phyloP scores from a whole-genome alignment of 2,888 invertebrate species.

The Chloromyia formosa region DNA sequence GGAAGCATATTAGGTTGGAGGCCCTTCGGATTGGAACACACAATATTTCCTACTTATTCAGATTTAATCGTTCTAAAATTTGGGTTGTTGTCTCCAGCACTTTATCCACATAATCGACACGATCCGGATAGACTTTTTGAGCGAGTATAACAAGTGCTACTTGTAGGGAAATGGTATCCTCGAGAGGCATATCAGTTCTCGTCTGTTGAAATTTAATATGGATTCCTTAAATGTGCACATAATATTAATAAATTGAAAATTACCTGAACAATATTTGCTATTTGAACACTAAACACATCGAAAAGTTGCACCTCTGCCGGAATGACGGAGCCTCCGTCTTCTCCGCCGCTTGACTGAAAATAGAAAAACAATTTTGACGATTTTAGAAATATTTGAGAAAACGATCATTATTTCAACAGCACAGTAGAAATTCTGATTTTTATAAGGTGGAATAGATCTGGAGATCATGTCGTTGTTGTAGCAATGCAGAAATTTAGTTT shows the following conservation, averaged over 20 bases:
- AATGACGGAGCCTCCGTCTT: constrained; percentile 69
- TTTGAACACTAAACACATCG: constrained; percentile 97
- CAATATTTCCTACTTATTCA: constrained; percentile 75
- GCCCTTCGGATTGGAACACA: neutral
- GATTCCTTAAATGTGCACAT: neutral
- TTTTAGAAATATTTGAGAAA: too few species aligned
- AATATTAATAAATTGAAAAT: constrained; percentile 27
- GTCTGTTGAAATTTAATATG: constrained; percentile 67
- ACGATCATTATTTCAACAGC: too few species aligned
- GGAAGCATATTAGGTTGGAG: neutral
- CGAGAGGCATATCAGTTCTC: constrained; percentile 92
- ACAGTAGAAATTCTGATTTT: too few species aligned
- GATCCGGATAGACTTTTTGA: constrained; percentile 94
- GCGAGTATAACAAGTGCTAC: constrained; percentile 94
- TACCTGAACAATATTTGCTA: constrained; percentile 92
- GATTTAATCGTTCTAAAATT: constrained; percentile 87
- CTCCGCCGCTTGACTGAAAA: constrained; percentile 57
- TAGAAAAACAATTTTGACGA: neutral
- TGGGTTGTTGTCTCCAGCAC: constrained; percentile 91
- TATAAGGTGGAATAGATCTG: too few species aligned
- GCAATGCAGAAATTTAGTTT: too few species aligned
- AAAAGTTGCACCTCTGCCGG: constrained; percentile 93
- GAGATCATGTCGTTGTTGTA: too few species aligned
- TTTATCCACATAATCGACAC: constrained; percentile 94
- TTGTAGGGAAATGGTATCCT: constrained; percentile 95